Evolutionary conservation across 2,888 invertebrate genomes (phyloP).

Genomic region (Pollenia angustigena): DNA sequence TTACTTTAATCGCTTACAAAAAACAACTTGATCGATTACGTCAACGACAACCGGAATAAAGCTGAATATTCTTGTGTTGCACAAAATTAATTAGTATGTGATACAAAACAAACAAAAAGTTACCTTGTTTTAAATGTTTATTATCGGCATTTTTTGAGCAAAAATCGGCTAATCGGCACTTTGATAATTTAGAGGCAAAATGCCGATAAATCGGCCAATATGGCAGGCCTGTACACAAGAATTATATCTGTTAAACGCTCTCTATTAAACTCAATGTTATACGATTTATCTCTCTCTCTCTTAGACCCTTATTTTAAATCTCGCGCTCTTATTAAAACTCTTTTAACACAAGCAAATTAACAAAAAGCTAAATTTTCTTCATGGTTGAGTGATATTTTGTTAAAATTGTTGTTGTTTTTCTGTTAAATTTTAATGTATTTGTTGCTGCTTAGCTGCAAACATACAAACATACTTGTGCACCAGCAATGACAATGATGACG

Average conservation of each 20-base stretch:
- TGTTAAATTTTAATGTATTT: slow-evolving; percentile 59
- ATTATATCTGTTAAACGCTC: slow-evolving; percentile 34
- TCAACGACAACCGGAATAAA: too few species aligned
- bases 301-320: slow-evolving; percentile 62
- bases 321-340: slow-evolving; percentile 32
- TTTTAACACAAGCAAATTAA: slow-evolving; percentile 1
- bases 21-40: too few species aligned
- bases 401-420: slow-evolving; percentile 19
- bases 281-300: slow-evolving; percentile 29
- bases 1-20: too few species aligned
- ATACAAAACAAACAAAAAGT: too few species aligned
- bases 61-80: too few species aligned
- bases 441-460: slow-evolving; percentile 35
- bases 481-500: slow-evolving; percentile 23
- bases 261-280: slow-evolving; percentile 35
- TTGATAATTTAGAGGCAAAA: too few species aligned
- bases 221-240: slow-evolving; percentile 27
- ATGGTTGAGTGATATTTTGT: slow-evolving; percentile 67
- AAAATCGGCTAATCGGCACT: too few species aligned
- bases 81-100: too few species aligned
- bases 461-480: not conserved
- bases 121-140: too few species aligned
- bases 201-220: too few species aligned
- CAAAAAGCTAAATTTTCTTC: slow-evolving; percentile 40
- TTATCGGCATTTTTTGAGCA: too few species aligned